Base-by-base conservation (phyloP, 1,140 invertebrate species). In the Pachypsylla venusta region DNA sequence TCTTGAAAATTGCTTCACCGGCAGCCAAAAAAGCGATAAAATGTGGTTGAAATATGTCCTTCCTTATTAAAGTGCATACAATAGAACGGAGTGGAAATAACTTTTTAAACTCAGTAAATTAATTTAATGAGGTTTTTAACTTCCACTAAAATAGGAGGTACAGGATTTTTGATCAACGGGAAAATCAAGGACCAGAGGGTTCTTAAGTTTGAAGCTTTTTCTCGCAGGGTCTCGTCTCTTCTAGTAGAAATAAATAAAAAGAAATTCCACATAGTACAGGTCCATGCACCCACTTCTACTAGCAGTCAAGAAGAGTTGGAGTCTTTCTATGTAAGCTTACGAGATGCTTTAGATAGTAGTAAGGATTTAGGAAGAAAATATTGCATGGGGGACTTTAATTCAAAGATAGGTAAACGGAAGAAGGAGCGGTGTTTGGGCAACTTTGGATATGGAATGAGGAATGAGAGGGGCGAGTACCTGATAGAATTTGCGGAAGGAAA, bases 231-330 rank as follows among this genome's bases (percentile, higher is more conserved):
- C 4, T 4, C n/a, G 7, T n/a, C 4, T 4, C 4, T 48, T 48
- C 22, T 48, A n/a, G 22, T 48, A 5, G 7, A 4, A 48, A n/a
- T 48, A n/a, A n/a, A n/a, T 35, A 48, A 22, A 19, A 19, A 48
- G 16, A 35, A 35, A 35, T 48, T 48, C 3, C 42, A 48, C 22
- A 48, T 48, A 48, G n/a, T 48, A 48, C 42, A 48, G 16, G 42
- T 48, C 4, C 22, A 48, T 48, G 42, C 42, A 48, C 42, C 42
- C 16, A 48, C 42, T 19, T 5, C 42, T 5, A 22, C 4, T 48
- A 10, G 7, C 16, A 4, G 4, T 4, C n/a, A 48, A 5, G 42
- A 48, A 3, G 42, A 48, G 22, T n/a, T 48, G 22, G 42, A 48
- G 42, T 4, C 22, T 3, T 48, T 48, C 16, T 48, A 48, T 48